phyloP scores from a whole-genome alignment of 2,888 invertebrate species.

The Prosopocoilus inquinatus region DNA sequence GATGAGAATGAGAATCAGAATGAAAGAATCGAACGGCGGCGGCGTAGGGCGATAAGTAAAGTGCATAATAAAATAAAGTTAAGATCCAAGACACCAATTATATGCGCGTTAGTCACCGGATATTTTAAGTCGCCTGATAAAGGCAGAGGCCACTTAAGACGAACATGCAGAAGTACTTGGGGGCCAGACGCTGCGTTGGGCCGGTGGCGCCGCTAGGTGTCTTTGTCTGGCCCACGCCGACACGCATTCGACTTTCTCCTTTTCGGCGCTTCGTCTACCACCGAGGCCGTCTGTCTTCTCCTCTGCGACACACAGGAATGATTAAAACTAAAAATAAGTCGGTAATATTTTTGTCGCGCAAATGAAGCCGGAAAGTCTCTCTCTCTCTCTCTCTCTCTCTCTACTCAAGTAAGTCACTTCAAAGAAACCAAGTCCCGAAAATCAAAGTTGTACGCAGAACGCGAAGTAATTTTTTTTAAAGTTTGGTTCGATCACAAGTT shows the following conservation, averaged over 20 bases:
- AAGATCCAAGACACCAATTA: constrained; percentile 27
- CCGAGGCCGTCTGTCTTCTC: background rate
- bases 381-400: too few relatives aligned
- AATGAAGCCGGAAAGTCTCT: background rate
- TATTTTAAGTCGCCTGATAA: constrained; percentile 38
- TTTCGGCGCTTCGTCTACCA: background rate
- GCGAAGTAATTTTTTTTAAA: too few relatives aligned
- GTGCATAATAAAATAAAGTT: constrained; percentile 20
- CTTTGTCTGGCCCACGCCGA: background rate
- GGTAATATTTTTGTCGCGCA: constrained; percentile 3
- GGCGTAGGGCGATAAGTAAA: constrained; percentile 21
- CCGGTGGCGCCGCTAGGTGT: constrained; percentile 34
- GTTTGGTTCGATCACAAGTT: too few relatives aligned
- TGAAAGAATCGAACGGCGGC: too few relatives aligned
- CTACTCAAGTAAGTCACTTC: too few relatives aligned
- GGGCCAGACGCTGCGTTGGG: constrained; percentile 34
- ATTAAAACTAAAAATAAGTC: constrained; percentile 3
- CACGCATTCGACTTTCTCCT: background rate
- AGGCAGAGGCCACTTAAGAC: constrained; percentile 37
- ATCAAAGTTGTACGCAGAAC: too few relatives aligned
- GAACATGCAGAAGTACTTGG: constrained; percentile 42
- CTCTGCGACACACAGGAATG: background rate
- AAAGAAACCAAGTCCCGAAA: too few relatives aligned
- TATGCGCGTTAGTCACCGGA: constrained; percentile 36
- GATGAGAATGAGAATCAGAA: too few relatives aligned